Conservation (phyloP, 2,113 vertebrate species). For the Daubentonia madagascariensis region DNA sequence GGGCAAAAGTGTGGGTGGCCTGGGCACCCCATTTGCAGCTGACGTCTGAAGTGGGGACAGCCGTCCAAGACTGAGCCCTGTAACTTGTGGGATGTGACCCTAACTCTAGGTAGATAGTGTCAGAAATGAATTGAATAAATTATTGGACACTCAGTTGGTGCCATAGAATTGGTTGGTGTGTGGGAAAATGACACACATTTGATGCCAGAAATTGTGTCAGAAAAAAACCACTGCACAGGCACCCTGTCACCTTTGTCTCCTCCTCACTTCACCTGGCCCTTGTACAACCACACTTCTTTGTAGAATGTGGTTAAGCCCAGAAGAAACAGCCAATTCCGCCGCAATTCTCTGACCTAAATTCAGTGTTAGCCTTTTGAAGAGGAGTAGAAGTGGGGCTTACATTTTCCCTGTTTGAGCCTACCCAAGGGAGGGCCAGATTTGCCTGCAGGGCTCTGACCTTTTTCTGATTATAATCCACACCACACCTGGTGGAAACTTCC, state of each 20-base stretch:
- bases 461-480: not conserved
- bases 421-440: not conserved
- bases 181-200: not conserved
- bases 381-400: not conserved
- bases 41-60: not conserved
- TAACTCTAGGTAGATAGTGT: not conserved
- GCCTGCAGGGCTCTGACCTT: not conserved
- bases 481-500: not conserved
- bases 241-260: not conserved
- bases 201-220: not conserved
- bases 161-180: not conserved
- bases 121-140: not conserved
- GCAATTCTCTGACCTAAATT: constrained; percentile 59
- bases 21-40: not conserved
- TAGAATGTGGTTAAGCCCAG: constrained; percentile 50
- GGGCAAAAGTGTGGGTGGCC: not conserved
- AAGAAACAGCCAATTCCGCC: not conserved
- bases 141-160: not conserved
- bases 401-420: not conserved
- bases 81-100: not conserved
- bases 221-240: not conserved
- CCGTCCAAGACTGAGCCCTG: not conserved
- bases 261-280: constrained; percentile 10
- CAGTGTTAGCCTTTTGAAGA: not conserved
- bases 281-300: not conserved